Percentiles rank a stretch among this genome's conserved stretches.
Evolutionary conservation across 2,113 vertebrate genomes (phyloP).

Genomic region (Solea solea): DNA sequence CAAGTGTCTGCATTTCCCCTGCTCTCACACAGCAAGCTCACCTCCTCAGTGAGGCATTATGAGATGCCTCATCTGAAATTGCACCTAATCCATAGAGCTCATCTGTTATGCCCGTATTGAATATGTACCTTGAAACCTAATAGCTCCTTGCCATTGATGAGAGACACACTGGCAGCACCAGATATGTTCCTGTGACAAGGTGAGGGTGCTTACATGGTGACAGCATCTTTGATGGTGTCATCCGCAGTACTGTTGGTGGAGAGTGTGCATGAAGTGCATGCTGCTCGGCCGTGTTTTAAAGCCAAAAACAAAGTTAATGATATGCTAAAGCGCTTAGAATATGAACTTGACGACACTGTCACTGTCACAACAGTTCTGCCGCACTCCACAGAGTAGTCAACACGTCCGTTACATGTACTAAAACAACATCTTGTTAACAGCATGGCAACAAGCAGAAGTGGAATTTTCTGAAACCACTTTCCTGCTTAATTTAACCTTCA

Average conservation of each 20-base stretch:
- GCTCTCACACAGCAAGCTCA: constrained; percentile 13
- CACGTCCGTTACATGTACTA: too few relatives aligned
- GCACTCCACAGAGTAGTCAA: too few relatives aligned
- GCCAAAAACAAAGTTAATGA: background rate
- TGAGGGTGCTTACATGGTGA: constrained; percentile 12
- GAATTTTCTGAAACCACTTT: too few relatives aligned
- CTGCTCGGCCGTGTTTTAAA: constrained; percentile 2
- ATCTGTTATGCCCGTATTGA: constrained; percentile 15
- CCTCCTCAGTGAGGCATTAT: constrained; percentile 8
- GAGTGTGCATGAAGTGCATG: constrained; percentile 4
- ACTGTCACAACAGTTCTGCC: too few relatives aligned
- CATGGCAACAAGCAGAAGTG: too few relatives aligned
- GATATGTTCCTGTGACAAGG: constrained; percentile 15
- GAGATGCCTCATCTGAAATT: constrained; percentile 38
- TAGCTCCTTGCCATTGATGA: constrained; percentile 12
- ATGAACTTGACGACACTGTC: constrained; percentile 1
- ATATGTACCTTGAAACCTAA: constrained; percentile 23
- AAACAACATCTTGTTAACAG: too few relatives aligned
- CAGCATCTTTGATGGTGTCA: constrained; percentile 16
- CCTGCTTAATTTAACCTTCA: too few relatives aligned
- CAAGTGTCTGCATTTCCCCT: constrained; percentile 26
- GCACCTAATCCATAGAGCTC: constrained; percentile 27
- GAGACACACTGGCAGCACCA: constrained; percentile 1
- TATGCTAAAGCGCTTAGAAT: constrained; percentile 13
- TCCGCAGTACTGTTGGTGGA: constrained; percentile 10